Evolutionary conservation across 2,888 invertebrate genomes (phyloP), one percentile per base, ranked within the genome.

Genomic region (Zaprionus obscuricornis): DNA sequence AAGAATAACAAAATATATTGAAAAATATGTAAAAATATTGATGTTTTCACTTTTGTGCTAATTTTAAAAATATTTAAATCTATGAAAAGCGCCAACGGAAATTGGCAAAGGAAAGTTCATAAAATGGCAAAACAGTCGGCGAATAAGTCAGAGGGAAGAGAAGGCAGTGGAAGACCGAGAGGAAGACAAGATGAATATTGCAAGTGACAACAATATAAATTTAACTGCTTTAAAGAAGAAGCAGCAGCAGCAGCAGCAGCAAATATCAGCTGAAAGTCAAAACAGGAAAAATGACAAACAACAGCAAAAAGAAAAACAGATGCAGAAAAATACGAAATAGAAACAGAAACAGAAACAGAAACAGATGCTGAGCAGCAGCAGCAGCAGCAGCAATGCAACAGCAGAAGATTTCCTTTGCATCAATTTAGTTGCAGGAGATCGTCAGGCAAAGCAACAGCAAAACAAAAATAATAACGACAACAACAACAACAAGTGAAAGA

Each of bases 341-440:
- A 62, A 34, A 11, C 8, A 8, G 0, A 33, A 11, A 0, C 22
- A 13, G 7, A 39, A 40, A 6, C 34, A 39, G 1, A 22, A 40
- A 1, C 47, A 49, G 6, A 33, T 46, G 5, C 20, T 14, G 18
- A 10, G 39, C 47, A 43, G 27, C 34, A 55, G 40, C 59, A 47
- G 27, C 57, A 43, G 39, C 54, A 59, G 54, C 49, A 74, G 74
- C 79, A 73, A 43, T 40, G 37, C 50, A 51, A 18, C 39, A 29
- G 57, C 36, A 63, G 63, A 57, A 50, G 57, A 73, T 79, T 85
- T 79, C 84, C 85, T 79, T 79, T 62, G 24, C 77, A 64, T n/a
- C n/a, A n/a, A n/a, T 73, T 73, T 62, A 74, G 67, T 84, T 56
- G 66, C 67, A 86, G 85, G 82, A 86, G 71, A 85, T 81, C 65